Percentiles rank a stretch among this genome's conserved stretches.
Conservation (phyloP, 1,140 invertebrate species). For the Pectinophora gossypiella region DNA sequence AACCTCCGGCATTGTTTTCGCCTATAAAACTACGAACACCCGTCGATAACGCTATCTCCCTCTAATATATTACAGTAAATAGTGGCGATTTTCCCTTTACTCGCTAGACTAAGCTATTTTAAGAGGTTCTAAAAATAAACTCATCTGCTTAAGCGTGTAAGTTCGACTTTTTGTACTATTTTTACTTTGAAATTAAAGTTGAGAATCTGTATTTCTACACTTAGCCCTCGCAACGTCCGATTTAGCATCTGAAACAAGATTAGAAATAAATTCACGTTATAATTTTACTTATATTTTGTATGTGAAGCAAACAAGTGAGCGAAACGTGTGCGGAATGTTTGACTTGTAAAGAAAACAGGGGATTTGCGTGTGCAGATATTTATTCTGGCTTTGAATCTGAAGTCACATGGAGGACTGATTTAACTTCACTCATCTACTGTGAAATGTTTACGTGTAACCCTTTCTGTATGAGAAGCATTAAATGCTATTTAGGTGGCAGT, state of each 20-base stretch:
- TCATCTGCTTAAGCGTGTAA: constrained; percentile 30
- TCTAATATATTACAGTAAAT: constrained; percentile 49
- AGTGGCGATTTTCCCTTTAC: constrained; percentile 23
- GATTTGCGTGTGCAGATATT: neutral
- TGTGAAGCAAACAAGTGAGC: neutral
- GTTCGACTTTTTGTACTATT: constrained; percentile 65
- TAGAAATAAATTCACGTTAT: constrained; percentile 8
- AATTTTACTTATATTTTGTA: neutral
- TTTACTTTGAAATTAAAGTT: constrained; percentile 22
- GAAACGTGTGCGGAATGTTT: neutral
- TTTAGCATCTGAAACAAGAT: constrained; percentile 68
- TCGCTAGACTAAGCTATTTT: constrained; percentile 6
- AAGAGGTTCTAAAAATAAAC: constrained; percentile 11
- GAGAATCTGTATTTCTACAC: constrained; percentile 32
- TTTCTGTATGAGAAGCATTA: no score
- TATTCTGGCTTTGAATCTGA: neutral
- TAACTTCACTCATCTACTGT: neutral
- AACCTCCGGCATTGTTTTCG: constrained; percentile 61
- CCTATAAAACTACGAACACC: constrained; percentile 42
- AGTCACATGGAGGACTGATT: neutral
- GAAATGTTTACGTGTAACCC: no score
- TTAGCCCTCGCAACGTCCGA: constrained; percentile 51
- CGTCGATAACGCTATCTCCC: constrained; percentile 45
- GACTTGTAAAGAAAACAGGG: neutral
- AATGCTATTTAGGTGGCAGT: no score